Conservation (phyloP, 35 echinoderm and acorn worm genomes). For the Diadema setosum region DNA sequence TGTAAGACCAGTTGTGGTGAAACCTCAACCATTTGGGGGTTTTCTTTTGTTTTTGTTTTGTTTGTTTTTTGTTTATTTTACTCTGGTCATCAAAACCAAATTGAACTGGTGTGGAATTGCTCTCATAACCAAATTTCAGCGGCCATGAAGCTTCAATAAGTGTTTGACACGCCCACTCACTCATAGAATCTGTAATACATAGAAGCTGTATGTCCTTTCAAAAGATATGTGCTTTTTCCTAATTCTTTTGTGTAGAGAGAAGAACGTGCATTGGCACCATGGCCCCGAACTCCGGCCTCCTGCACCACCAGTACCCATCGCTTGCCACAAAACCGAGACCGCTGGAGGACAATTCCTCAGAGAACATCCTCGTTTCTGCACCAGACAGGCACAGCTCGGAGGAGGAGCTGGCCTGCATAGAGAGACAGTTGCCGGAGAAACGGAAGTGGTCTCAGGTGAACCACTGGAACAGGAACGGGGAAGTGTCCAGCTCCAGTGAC, state of each 20-base stretch:
- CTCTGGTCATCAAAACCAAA: too few species aligned
- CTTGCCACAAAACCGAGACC: slow-evolving; percentile 57
- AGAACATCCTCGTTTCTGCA: slow-evolving; percentile 62
- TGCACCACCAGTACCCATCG: neutral
- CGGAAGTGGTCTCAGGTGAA: slow-evolving; percentile 79
- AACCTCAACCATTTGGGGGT: too few species aligned
- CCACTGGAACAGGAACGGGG: slow-evolving; percentile 40
- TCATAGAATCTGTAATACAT: too few species aligned
- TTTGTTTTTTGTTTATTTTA: too few species aligned
- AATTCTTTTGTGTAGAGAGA: slow-evolving; percentile 45
- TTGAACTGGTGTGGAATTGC: too few species aligned
- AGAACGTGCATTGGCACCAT: slow-evolving; percentile 69
- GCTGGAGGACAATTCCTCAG: slow-evolving; percentile 81
- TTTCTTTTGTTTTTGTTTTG: too few species aligned
- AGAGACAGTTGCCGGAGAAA: slow-evolving; percentile 75
- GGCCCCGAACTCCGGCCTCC: neutral
- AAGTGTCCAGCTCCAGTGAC: slow-evolving; percentile 68
- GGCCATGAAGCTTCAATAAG: too few species aligned
- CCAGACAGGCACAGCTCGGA: slow-evolving; percentile 83
- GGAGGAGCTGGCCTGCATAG: slow-evolving; percentile 70
- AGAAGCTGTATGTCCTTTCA: neutral
- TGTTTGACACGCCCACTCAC: too few species aligned
- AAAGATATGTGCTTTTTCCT: neutral
- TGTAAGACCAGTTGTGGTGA: too few species aligned
- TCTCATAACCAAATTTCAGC: too few species aligned